phyloP scores from a whole-genome alignment of 2,888 invertebrate species.

The Diarsia dahlii region DNA sequence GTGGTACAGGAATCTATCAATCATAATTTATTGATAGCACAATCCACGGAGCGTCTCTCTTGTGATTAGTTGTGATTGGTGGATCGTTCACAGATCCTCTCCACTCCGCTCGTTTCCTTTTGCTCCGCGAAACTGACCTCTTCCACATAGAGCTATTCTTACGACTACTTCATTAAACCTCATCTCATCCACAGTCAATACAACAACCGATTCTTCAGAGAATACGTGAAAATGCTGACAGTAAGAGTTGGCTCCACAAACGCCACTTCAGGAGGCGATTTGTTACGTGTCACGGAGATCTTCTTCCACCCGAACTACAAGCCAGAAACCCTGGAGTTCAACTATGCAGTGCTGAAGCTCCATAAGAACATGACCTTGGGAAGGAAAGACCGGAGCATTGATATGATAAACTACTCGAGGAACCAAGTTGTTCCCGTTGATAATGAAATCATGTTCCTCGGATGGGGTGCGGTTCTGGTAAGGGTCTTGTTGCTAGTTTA shows the following conservation, averaged over 20 bases:
- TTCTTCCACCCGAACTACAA: conserved; percentile 88
- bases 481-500: conserved; percentile 51
- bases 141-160: not conserved
- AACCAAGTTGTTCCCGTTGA: conserved; percentile 77
- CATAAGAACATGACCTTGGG: conserved; percentile 80
- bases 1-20: not conserved
- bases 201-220: conserved; percentile 87
- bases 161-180: not conserved
- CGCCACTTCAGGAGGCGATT: conserved; percentile 82
- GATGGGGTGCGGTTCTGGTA: conserved; percentile 87
- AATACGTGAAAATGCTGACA: conserved; percentile 85
- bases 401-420: conserved; percentile 71
- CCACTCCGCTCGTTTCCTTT: not conserved
- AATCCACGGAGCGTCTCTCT: not conserved
- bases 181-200: conserved; percentile 78
- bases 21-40: not conserved
- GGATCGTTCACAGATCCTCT: not conserved
- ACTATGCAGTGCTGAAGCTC: conserved; percentile 81
- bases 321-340: conserved; percentile 83
- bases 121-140: too few relatives aligned
- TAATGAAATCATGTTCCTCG: conserved; percentile 79
- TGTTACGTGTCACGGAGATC: conserved; percentile 80
- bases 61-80: not conserved
- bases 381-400: conserved; percentile 58
- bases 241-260: conserved; percentile 84